Evolutionary conservation across 2,113 vertebrate species (phyloP), one percentile per base, ranked within the genome.

Genomic region (Leptocoma aspasia): DNA sequence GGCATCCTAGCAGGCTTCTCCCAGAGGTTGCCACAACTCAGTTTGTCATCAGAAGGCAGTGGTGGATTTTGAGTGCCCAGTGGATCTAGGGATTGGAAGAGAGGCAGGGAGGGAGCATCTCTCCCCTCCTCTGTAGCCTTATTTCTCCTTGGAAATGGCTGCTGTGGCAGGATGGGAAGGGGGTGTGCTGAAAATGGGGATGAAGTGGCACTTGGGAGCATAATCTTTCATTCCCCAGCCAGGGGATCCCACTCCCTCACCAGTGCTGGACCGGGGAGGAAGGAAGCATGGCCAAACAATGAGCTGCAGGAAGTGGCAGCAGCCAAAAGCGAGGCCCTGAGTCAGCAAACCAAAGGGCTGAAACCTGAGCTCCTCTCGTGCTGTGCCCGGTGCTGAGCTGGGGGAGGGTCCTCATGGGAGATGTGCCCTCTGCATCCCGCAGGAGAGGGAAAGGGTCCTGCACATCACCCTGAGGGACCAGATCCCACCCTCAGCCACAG

Each of bases 331-430:
- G 0, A 82, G 27, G 35, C 7, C 52, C 84, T 54, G 64, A 75
- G 59, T 52, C 72, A 60, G 92, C 86, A 92, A 75, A 59, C 31
- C 19, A 2, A 45, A 37, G 23, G 17, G 33, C 73, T 71, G 92
- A 61, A 70, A 39, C 27, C 60, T 2, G 1, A 15, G 12, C 11
- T 83, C 3, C 39, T 53, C 30, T 28, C 1, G 0, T 15, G 61
- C 0, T 0, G 2, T 64, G 75, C 39, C 73, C 56, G 22, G 61
- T 7, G 63, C 35, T 68, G 63, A 79, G 59, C 27, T 52, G 10
- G 27, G 53, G 7, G 33, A 31, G 13, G 8, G 3, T 70, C 49
- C 50, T 33, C 3, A 0, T 6, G 44, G 53, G 24, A 81, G 37
- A 52, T 2, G 31, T 20, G 21, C 5, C 37, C 28, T 21, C 9